Percentiles rank a stretch among this genome's conserved stretches.
These are phyloP conservation scores for Crotalus helleri DNA, from an alignment of 2,113 vertebrate genomes.

Conservation along the genomic window DNA sequence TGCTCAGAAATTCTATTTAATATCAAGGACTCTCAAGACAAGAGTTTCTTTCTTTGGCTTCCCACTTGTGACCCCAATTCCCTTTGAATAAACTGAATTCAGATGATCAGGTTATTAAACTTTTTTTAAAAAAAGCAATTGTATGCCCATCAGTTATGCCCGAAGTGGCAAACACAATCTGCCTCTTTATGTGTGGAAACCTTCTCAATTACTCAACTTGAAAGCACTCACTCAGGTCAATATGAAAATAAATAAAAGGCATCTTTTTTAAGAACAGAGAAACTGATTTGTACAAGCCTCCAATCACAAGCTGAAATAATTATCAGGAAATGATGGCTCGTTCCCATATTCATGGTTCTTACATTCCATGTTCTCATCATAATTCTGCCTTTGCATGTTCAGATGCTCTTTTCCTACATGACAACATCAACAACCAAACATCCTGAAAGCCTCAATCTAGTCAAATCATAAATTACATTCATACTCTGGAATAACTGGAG, in stretches of 20 bases:
- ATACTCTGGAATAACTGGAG: not conserved
- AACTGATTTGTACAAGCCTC: not conserved
- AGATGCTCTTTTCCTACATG: not conserved
- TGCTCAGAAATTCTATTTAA: not conserved
- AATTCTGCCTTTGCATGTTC: not conserved
- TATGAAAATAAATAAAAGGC: not conserved
- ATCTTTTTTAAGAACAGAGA: not conserved
- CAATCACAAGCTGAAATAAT: not conserved
- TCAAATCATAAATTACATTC: not conserved
- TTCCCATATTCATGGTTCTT: not conserved
- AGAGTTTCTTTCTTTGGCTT: not conserved
- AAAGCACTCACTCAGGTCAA: not conserved
- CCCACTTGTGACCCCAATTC: not conserved
- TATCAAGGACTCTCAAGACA: not conserved
- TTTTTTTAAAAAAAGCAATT: not conserved
- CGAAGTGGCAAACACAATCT: not conserved
- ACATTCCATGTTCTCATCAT: not conserved
- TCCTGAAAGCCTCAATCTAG: not conserved
- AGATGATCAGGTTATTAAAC: not conserved
- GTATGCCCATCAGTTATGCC: not conserved
- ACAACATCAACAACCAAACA: not conserved
- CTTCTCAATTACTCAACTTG: not conserved
- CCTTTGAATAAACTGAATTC: conserved; percentile 6
- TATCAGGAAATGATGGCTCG: not conserved
- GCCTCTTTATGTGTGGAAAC: not conserved